Percentiles rank a stretch among this genome's conserved stretches.
These are phyloP conservation scores for Misgurnus mizolepis DNA, from an alignment of 2,113 vertebrate genomes.

Conservation along the genomic window DNA sequence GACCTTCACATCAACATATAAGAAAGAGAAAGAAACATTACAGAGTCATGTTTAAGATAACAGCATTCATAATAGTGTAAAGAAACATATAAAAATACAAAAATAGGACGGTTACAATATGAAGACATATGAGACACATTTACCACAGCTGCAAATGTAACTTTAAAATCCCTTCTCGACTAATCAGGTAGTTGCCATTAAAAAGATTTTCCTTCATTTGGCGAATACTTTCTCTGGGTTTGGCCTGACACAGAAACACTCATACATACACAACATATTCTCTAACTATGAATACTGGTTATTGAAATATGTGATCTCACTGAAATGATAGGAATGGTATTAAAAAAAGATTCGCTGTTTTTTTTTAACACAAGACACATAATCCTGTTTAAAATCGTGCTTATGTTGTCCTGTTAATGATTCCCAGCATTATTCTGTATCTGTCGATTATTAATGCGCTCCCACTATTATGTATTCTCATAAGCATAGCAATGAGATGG, in stretches of 20 bases:
- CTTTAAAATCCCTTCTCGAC: slow-evolving; percentile 63
- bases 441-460: not conserved
- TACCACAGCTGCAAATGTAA: slow-evolving; percentile 60
- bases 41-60: slow-evolving; percentile 63
- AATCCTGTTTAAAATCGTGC: not conserved
- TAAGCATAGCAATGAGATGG: slow-evolving; percentile 9
- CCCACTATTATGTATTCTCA: not conserved
- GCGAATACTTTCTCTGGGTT: slow-evolving; percentile 44
- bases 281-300: slow-evolving; percentile 26
- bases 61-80: slow-evolving; percentile 65
- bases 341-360: not conserved
- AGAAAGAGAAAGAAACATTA: slow-evolving; percentile 65
- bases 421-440: not conserved
- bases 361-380: no score
- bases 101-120: slow-evolving; percentile 72
- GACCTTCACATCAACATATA: slow-evolving; percentile 47
- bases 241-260: slow-evolving; percentile 25
- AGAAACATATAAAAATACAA: slow-evolving; percentile 74
- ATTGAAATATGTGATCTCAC: not conserved
- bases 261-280: slow-evolving; percentile 44
- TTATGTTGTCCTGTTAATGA: not conserved
- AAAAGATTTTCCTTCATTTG: slow-evolving; percentile 58
- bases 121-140: slow-evolving; percentile 62
- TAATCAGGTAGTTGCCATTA: slow-evolving; percentile 56
- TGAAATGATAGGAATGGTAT: not conserved